phyloP scores from a whole-genome alignment of 2,113 vertebrate genomes.

The Myodes glareolus region DNA sequence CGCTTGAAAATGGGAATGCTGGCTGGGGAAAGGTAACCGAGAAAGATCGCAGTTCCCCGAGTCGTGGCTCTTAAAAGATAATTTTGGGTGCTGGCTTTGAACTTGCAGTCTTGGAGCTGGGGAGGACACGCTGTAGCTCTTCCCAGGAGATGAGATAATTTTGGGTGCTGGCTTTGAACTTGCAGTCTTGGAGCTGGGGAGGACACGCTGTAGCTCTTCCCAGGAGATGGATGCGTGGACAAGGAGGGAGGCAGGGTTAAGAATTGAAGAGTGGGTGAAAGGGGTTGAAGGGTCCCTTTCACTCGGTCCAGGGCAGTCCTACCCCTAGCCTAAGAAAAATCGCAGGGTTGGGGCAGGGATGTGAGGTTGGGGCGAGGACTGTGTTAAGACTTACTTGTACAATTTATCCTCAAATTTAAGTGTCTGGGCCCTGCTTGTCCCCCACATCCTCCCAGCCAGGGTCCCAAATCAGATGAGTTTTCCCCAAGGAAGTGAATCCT shows the following conservation, averaged over 20 bases:
- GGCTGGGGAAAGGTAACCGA: conserved; percentile 74
- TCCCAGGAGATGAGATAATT: not conserved
- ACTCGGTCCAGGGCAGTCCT: not conserved
- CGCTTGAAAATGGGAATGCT: conserved; percentile 71
- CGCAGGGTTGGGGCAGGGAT: not conserved
- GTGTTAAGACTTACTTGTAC: conserved; percentile 69
- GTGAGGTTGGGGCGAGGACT: not conserved
- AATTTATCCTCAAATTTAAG: conserved; percentile 65
- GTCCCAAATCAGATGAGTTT: conserved; percentile 42
- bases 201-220: not conserved
- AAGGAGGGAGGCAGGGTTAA: not conserved
- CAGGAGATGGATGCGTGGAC: not conserved
- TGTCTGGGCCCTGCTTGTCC: not conserved
- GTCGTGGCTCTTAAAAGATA: not conserved
- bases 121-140: not conserved
- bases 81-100: conserved; percentile 66
- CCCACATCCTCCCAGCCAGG: not conserved
- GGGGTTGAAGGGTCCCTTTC: not conserved
- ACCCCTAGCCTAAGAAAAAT: not conserved
- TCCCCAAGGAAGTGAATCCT: not conserved
- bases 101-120: conserved; percentile 49
- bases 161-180: conserved; percentile 72
- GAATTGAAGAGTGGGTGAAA: not conserved
- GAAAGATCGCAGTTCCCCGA: conserved; percentile 30
- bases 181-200: not conserved